Percentiles rank a stretch among this genome's conserved stretches.
phyloP scores from a whole-genome alignment of 2,797 vertebrate species.

The Schizopygopsis pylzovi region DNA sequence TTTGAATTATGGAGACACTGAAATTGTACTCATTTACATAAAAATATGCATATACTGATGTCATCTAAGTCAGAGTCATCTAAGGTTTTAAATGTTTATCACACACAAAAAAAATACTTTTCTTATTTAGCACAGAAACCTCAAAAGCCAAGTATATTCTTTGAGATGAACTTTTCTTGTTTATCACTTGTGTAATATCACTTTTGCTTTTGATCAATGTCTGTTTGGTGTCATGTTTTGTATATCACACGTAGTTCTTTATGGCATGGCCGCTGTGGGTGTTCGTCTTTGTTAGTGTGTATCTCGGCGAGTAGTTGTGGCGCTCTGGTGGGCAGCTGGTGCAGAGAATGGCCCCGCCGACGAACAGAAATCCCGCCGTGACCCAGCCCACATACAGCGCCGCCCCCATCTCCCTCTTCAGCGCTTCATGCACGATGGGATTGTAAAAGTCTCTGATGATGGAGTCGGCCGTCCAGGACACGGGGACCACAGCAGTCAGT shows the following conservation, averaged over 20 bases:
- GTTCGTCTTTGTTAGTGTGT: constrained; percentile 69
- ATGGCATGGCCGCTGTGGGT: constrained; percentile 77
- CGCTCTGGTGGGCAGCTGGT: constrained; percentile 70
- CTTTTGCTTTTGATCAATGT: background rate
- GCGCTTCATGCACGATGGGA: constrained; percentile 82
- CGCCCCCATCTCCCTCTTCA: constrained; percentile 86
- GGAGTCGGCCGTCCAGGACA: constrained; percentile 85
- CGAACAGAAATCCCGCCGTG: constrained; percentile 79
- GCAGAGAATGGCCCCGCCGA: constrained; percentile 80
- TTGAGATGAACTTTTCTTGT: background rate
- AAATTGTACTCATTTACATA: too few relatives aligned
- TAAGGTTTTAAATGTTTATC: background rate
- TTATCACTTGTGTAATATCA: background rate
- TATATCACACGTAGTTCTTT: constrained; percentile 85
- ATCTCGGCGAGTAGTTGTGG: constrained; percentile 67
- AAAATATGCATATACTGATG: background rate
- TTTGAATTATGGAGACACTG: too few relatives aligned
- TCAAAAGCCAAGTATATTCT: background rate
- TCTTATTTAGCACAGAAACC: too few relatives aligned
- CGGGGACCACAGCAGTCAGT: constrained; percentile 75
- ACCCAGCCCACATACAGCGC: constrained; percentile 87
- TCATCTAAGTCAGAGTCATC: background rate
- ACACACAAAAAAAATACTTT: too few relatives aligned
- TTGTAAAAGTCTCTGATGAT: constrained; percentile 87
- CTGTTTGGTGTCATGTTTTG: background rate